Evolutionary conservation across 2,888 invertebrate species (phyloP), one percentile per base, ranked within the genome.

Genomic region (Erebia epiphron): DNA sequence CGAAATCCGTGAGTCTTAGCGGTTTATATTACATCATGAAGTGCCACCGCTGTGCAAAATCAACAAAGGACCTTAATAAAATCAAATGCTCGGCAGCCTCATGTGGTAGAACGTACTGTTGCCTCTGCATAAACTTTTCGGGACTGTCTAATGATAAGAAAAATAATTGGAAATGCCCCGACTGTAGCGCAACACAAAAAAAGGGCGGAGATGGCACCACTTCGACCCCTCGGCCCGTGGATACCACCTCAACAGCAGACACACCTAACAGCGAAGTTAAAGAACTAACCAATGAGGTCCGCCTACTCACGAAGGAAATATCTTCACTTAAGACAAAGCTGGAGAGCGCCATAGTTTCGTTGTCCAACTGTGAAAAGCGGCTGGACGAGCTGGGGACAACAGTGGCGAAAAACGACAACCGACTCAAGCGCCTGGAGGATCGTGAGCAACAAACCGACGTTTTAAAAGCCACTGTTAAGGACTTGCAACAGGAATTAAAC

Each of bases 121-220:
- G 62, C 14, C 56, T 63, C 49, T 68, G 68, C n/a, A 56, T 68
- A 21, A 62, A 62, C 16, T 8, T 68, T 14, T 18, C 68, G 9
- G 46, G 26, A 2, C 1, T 68, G 35, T 13, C 43, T 46, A 57
- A 2, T 13, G 52, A 52, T 16, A 52, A 16, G 52, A 52, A 16
- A 52, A 16, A 16, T 16, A 52, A 1, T 3, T 68, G 68, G 68
- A 68, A 63, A 46, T 68, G 68, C 46, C 69, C 69, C 10, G 65
- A 70, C 18, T 70, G 69, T n/a, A 60, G 65, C 26, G 69, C 69
- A 0, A 8, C 50, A 41, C 60, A 43, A 18, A 70, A 58, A 66
- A 70, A 43, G 43, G 69, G 66, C 1, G 69, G 69, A 13, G 66
- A 70, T 50, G 66, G 66, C 52, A 70, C 66, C 26, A 61, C 54